Evolutionary conservation across 2,888 invertebrate species (phyloP), one percentile per base, ranked within the genome.

Genomic region (Drosophila picticornis): DNA sequence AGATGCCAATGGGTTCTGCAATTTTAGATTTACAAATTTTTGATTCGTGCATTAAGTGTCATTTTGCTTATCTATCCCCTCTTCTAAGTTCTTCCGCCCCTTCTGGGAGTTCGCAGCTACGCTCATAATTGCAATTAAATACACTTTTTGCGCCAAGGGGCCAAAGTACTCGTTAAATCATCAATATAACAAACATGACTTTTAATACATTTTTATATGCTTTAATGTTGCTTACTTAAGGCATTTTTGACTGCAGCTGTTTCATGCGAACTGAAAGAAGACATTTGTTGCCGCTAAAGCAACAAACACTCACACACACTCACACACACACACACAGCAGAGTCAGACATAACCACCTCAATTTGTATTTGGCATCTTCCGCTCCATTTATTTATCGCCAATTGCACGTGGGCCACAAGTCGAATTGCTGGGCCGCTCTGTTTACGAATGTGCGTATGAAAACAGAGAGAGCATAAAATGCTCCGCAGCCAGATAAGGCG

Each of bases 391-490:
- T 43, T 27, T 62, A 34, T 22, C 13, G 75, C 50, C 40, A 34
- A 36, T 9, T 57, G 75, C 90, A 87, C 87, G 89, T 90, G 89
- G 84, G 78, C 68, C 60, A 19, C 63, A 36, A 9, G 31, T 27
- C 67, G 25, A 25, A 5, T 55, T 40, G 27, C 19, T 3, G 46
- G 22, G 9, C 9, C 34, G 50, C 61, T 77, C 90, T 87, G 87
- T 87, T 87, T 87, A 87, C 87, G 87, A 87, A 91, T 78, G 29
- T 53, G 61, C 68, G 71, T 81, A 77, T 81, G 74, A 91, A 91
- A 87, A 87, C 87, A 91, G 52, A 88, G 85, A 89, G 86, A 78
- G 66, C 66, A 43, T 19, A 71, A 71, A 71, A 76, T 40, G 43
- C 31, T 34, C 34, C 40, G 5, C 52, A 51, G 22, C 25, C 16